Conservation (phyloP, 1,140 invertebrate species). For the Adoxophyes honmai region DNA sequence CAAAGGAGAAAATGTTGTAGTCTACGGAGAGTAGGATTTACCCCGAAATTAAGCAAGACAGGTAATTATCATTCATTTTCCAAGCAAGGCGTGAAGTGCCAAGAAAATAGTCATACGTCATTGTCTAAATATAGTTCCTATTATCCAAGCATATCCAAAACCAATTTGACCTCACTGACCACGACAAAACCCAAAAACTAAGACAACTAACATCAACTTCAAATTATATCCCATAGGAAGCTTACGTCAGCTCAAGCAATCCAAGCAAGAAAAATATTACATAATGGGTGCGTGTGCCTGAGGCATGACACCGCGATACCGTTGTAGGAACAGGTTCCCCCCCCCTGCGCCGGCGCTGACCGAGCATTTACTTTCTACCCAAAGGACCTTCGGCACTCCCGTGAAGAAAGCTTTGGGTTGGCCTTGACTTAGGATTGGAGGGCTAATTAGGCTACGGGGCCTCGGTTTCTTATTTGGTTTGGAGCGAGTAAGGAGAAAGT, state of each 20-base stretch:
- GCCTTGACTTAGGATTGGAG: constrained; percentile 7
- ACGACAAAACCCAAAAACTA: not conserved
- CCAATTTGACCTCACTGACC: not conserved
- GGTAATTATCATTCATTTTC: too few species aligned
- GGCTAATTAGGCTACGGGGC: not conserved
- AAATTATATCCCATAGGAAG: constrained; percentile 24
- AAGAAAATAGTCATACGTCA: too few species aligned
- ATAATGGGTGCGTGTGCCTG: constrained; percentile 65
- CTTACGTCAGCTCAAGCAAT: constrained; percentile 36
- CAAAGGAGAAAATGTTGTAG: too few species aligned
- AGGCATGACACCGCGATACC: constrained; percentile 53
- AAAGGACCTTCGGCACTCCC: constrained; percentile 51
- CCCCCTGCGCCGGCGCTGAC: constrained; percentile 44
- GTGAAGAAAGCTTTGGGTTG: constrained; percentile 11
- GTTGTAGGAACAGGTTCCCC: constrained; percentile 67
- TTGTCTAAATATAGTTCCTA: too few species aligned
- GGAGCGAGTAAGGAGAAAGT: not conserved
- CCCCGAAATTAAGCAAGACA: too few species aligned
- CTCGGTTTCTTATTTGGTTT: not conserved
- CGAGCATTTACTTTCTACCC: constrained; percentile 70
- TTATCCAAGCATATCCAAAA: too few species aligned
- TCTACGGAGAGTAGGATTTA: too few species aligned
- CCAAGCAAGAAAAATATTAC: constrained; percentile 65
- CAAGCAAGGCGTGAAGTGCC: too few species aligned
- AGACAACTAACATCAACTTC: too few species aligned